Evolutionary conservation across 2,113 vertebrate genomes (phyloP).

Genomic region (Dasyurus viverrinus): DNA sequence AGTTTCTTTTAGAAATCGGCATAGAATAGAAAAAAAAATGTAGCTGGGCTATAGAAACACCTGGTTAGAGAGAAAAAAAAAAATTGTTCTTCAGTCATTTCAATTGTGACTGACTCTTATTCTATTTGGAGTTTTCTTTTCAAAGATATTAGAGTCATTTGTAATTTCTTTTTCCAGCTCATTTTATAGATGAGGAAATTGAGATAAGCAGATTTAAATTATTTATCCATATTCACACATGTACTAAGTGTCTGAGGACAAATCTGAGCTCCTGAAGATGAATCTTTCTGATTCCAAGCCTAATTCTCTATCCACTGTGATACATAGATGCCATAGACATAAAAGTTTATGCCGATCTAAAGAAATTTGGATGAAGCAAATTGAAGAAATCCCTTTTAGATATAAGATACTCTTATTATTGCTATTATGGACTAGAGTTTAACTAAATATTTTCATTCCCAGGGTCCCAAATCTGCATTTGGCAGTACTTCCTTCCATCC

Average conservation of each 20-base stretch:
- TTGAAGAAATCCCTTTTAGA: background rate
- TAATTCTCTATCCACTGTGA: background rate
- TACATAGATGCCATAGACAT: background rate
- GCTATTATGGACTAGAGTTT: background rate
- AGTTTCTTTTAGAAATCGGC: background rate
- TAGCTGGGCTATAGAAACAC: background rate
- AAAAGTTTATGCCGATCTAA: background rate
- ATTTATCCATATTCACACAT: background rate
- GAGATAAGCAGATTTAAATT: background rate
- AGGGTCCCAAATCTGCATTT: background rate
- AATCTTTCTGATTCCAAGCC: background rate
- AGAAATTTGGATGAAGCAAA: background rate
- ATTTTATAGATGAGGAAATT: background rate
- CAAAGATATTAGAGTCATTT: background rate
- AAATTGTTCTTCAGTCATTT: background rate
- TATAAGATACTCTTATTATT: background rate
- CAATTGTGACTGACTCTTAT: background rate
- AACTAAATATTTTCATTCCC: background rate
- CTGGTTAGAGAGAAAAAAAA: background rate
- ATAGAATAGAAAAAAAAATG: background rate
- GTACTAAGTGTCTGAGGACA: background rate
- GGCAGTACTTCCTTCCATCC: background rate
- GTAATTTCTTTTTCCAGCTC: background rate
- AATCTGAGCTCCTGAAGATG: background rate
- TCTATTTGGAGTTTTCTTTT: background rate